These are phyloP conservation scores for Poecilia gillii DNA, from an alignment of 2,797 vertebrate species.

Conservation along the genomic window DNA sequence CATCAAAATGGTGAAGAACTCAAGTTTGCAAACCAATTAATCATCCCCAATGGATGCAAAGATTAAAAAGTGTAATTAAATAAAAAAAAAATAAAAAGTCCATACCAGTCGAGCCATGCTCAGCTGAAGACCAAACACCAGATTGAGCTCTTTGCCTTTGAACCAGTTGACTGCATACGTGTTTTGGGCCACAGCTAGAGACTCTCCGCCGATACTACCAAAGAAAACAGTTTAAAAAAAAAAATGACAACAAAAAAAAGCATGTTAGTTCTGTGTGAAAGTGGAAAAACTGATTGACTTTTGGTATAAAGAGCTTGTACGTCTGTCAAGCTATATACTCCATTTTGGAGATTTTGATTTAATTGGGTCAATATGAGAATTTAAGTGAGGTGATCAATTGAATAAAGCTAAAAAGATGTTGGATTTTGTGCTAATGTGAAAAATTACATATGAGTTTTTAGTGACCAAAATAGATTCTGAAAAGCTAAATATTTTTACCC, in stretches of 20 bases:
- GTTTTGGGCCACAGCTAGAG: slow-evolving; percentile 96
- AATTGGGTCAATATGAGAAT: neutral
- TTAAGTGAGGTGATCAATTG: neutral
- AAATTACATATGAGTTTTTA: fast-evolving
- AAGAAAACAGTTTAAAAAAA: neutral
- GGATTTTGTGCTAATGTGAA: neutral
- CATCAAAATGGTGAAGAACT: neutral
- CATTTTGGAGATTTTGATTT: neutral
- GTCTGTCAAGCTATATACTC: neutral
- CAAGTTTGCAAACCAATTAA: neutral
- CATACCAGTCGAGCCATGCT: slow-evolving; percentile 98
- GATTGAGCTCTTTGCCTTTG: slow-evolving; percentile 96
- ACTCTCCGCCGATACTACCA: slow-evolving; percentile 94
- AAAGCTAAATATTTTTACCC: slow-evolving; percentile 72
- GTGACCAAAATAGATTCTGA: neutral
- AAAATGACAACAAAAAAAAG: neutral
- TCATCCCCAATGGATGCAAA: neutral
- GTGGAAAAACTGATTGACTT: neutral
- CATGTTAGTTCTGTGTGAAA: neutral
- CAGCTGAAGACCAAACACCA: slow-evolving; percentile 96
- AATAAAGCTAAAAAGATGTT: neutral
- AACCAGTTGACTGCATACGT: slow-evolving; percentile 98
- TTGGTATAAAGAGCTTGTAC: neutral
- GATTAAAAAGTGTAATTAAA: too few relatives aligned
- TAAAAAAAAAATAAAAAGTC: neutral